Evolutionary conservation across 30 jellyfish, hydroid and myxozoan species (phyloP).

Genomic region (Haliclystus octoradiatus): DNA sequence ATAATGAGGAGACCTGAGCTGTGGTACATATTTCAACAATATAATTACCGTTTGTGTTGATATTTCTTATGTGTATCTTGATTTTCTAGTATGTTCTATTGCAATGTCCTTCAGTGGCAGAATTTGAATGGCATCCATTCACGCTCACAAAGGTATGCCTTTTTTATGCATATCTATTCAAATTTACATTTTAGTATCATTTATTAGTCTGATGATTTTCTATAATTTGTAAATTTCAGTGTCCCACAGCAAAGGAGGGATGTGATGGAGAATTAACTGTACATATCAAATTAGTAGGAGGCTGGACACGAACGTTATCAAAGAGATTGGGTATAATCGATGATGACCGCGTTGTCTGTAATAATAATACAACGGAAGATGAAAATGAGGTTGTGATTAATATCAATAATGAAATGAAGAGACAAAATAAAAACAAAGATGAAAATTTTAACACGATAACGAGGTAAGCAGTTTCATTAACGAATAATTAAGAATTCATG

Average conservation of each 20-base stretch:
- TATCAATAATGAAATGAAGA: background rate
- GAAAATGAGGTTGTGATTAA: background rate
- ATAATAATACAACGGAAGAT: background rate
- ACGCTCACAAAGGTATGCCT: constrained; percentile 65
- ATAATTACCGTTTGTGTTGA: no score
- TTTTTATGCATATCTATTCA: background rate
- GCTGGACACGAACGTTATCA: constrained; percentile 68
- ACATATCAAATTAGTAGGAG: constrained; percentile 69
- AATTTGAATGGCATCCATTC: constrained; percentile 95
- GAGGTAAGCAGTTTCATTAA: background rate
- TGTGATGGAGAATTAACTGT: constrained; percentile 45
- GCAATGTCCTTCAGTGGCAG: constrained; percentile 84
- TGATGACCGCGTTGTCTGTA: background rate
- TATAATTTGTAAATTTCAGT: constrained; percentile 16
- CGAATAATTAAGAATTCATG: no score
- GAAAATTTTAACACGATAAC: background rate
- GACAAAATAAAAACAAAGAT: background rate
- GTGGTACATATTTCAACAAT: no score
- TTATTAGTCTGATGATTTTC: background rate
- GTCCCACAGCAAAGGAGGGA: constrained; percentile 36
- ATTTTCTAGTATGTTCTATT: constrained; percentile 50
- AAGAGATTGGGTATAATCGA: background rate
- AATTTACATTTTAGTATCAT: background rate
- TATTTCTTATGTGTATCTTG: background rate
- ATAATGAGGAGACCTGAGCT: no score